A percentile compares a stretch with the other conserved stretches of the same genome.
Evolutionary conservation across 2,113 vertebrate species (phyloP).

Genomic region (Choloepus hoffmanni): DNA sequence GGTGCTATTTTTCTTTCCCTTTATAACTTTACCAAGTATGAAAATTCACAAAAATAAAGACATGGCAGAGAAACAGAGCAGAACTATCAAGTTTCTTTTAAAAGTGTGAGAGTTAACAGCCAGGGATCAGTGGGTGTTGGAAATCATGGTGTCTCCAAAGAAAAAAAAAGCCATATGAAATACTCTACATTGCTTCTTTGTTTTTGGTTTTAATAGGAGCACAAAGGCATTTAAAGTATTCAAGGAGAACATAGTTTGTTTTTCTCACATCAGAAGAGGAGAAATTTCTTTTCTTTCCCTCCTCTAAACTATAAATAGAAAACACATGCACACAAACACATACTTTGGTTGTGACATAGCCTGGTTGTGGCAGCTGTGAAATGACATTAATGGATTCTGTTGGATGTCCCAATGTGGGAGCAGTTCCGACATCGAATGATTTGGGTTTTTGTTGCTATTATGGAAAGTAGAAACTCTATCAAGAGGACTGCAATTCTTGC

Average conservation of each 20-base stretch:
- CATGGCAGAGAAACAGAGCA: not conserved
- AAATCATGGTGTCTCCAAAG: not conserved
- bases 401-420: not conserved
- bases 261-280: not conserved
- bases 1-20: not conserved
- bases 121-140: not conserved
- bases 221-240: not conserved
- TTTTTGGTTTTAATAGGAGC: not conserved
- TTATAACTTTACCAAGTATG: not conserved
- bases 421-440: not conserved
- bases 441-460: not conserved
- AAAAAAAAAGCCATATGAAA: not conserved
- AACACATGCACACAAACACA: too few relatives aligned
- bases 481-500: slow-evolving; percentile 15
- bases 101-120: not conserved
- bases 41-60: not conserved
- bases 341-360: not conserved
- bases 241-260: not conserved
- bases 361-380: not conserved
- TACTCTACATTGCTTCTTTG: accelerated
- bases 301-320: not conserved
- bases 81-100: not conserved
- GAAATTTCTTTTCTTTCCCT: not conserved
- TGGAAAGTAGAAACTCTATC: not conserved
- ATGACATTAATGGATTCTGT: not conserved